Conservation (phyloP, 2,113 vertebrate genomes). For the Lampris incognitus region DNA sequence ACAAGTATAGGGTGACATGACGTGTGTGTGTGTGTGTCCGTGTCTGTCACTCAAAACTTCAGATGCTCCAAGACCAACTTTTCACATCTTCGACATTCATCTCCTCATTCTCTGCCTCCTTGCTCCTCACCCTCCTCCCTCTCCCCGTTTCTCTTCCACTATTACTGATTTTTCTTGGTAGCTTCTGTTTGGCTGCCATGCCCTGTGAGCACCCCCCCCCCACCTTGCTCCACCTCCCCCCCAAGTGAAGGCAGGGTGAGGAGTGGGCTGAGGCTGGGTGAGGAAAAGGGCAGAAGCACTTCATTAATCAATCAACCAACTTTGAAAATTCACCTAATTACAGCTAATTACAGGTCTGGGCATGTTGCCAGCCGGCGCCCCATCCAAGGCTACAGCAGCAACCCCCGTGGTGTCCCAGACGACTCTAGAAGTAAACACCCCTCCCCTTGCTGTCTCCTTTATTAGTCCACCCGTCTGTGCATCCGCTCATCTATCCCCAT, state of each 20-base stretch:
- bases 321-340: conserved; percentile 81
- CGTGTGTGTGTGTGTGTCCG: conserved; percentile 7
- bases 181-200: conserved; percentile 69
- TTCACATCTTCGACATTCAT: conserved; percentile 38
- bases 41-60: conserved; percentile 63
- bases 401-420: conserved; percentile 69
- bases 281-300: conserved; percentile 75
- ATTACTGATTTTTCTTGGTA: conserved; percentile 9
- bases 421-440: conserved; percentile 71
- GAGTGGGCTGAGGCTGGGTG: conserved; percentile 4
- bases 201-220: conserved; percentile 68
- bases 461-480: conserved; percentile 47
- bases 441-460: conserved; percentile 51
- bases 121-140: conserved; percentile 22
- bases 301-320: conserved; percentile 83
- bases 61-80: conserved; percentile 50
- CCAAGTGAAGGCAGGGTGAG: conserved; percentile 20
- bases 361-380: conserved; percentile 70
- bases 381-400: conserved; percentile 48
- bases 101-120: conserved; percentile 34
- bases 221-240: conserved; percentile 59
- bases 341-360: conserved; percentile 75
- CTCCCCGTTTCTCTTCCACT: conserved; percentile 44
- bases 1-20: neutral
- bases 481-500: conserved; percentile 20